A percentile compares a stretch with the other conserved stretches of the same genome.
phyloP scores from a whole-genome alignment of 1,140 invertebrate species.

The Cotesia chilonis region DNA sequence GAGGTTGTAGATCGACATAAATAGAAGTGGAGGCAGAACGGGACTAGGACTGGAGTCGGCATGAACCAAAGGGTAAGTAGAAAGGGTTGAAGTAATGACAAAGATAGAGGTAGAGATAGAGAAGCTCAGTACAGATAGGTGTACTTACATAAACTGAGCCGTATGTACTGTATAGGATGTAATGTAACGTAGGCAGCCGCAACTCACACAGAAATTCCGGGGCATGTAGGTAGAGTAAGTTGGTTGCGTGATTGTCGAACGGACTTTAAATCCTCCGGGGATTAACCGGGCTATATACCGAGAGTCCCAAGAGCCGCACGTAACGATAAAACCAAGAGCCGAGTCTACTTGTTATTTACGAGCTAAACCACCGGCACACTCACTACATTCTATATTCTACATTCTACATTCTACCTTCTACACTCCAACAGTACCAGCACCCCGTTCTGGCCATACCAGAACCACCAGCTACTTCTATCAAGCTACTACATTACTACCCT shows the following conservation, averaged over 20 bases:
- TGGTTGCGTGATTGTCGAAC: slow-evolving; percentile 39
- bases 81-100: no score
- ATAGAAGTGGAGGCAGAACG: no score
- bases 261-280: slow-evolving; percentile 38
- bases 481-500: background rate
- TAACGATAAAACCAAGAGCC: slow-evolving; percentile 36
- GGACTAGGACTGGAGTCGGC: no score
- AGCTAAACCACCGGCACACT: slow-evolving; percentile 21
- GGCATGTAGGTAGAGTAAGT: slow-evolving; percentile 27
- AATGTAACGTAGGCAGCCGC: slow-evolving; percentile 7
- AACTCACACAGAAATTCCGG: slow-evolving; percentile 20
- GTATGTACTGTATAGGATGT: no score
- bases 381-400: slow-evolving; percentile 18
- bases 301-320: slow-evolving; percentile 30
- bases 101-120: no score
- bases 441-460: background rate
- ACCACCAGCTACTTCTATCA: background rate
- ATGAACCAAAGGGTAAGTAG: no score
- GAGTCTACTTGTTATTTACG: slow-evolving; percentile 37
- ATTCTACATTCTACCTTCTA: slow-evolving; percentile 2
- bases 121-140: no score
- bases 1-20: background rate
- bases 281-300: slow-evolving; percentile 23
- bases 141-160: no score
- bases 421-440: background rate